Percentiles rank a stretch among this genome's conserved stretches.
Conservation (phyloP, 2,797 vertebrate species). For the Anguilla marmorata region DNA sequence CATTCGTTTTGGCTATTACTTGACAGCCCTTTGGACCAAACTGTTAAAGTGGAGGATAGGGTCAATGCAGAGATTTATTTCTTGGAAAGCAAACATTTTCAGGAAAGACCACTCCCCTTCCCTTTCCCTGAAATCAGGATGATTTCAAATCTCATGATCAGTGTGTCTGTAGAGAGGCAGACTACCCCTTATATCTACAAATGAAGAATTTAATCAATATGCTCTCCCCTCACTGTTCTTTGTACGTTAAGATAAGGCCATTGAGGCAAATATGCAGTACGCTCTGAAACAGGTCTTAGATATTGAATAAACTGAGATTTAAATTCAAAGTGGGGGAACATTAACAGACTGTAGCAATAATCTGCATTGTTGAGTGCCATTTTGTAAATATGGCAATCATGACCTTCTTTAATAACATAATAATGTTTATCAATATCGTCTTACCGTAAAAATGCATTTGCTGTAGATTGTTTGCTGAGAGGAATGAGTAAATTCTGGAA, state of each 20-base stretch:
- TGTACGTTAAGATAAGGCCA: neutral
- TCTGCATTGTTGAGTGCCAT: no score
- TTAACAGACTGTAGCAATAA: neutral
- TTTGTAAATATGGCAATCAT: no score
- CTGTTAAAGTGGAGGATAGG: neutral
- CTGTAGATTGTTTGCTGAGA: neutral
- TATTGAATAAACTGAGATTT: neutral
- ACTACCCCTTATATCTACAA: neutral
- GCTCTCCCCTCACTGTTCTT: neutral
- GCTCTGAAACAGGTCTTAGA: neutral
- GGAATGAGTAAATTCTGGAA: neutral
- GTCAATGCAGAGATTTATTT: neutral
- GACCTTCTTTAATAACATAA: neutral
- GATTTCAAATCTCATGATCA: neutral
- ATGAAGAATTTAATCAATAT: constrained; percentile 2
- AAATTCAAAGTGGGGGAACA: neutral
- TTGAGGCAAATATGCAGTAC: neutral
- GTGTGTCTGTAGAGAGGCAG: neutral
- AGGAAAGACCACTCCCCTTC: neutral
- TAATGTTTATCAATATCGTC: neutral
- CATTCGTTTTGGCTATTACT: neutral
- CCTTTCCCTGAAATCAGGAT: neutral
- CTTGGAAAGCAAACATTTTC: neutral
- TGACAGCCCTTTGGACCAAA: neutral
- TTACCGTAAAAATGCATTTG: neutral